Evolutionary conservation across 2,888 invertebrate species (phyloP).

Genomic region (Listrodromus nycthemerus): DNA sequence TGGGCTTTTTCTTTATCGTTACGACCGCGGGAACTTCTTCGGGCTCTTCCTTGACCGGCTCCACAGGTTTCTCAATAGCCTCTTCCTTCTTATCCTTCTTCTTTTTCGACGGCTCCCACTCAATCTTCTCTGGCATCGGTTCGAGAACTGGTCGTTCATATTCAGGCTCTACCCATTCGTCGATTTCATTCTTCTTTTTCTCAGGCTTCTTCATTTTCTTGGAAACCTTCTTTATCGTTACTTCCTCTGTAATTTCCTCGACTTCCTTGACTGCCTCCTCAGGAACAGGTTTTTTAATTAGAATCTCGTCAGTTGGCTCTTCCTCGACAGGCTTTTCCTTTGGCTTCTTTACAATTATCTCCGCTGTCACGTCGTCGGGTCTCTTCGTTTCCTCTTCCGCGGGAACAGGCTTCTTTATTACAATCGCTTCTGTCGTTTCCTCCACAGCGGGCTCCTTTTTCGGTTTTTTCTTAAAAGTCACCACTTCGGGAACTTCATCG

Average conservation of each 20-base stretch:
- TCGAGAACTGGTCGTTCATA: conserved; percentile 74
- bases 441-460: conserved; percentile 69
- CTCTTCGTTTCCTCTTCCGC: conserved; percentile 74
- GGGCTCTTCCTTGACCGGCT: conserved; percentile 80
- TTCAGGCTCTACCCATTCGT: conserved; percentile 74
- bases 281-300: conserved; percentile 73
- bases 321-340: conserved; percentile 85
- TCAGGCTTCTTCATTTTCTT: conserved; percentile 69
- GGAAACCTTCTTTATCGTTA: conserved; percentile 68
- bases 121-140: conserved; percentile 74
- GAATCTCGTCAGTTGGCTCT: conserved; percentile 83
- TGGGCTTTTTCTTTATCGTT: conserved; percentile 74
- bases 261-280: conserved; percentile 79
- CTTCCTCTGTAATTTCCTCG: conserved; percentile 82
- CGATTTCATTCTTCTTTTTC: conserved; percentile 67
- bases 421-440: conserved; percentile 71
- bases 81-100: conserved; percentile 66
- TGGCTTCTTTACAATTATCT: conserved; percentile 73
- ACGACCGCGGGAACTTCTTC: no score
- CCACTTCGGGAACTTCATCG: conserved; percentile 82
- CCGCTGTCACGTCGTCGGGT: conserved; percentile 76
- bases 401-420: conserved; percentile 70
- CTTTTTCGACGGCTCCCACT: conserved; percentile 68
- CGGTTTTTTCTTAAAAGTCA: conserved; percentile 77
- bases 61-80: conserved; percentile 71